phyloP scores from a whole-genome alignment of 2,113 vertebrate genomes.

The Phainopepla nitens region DNA sequence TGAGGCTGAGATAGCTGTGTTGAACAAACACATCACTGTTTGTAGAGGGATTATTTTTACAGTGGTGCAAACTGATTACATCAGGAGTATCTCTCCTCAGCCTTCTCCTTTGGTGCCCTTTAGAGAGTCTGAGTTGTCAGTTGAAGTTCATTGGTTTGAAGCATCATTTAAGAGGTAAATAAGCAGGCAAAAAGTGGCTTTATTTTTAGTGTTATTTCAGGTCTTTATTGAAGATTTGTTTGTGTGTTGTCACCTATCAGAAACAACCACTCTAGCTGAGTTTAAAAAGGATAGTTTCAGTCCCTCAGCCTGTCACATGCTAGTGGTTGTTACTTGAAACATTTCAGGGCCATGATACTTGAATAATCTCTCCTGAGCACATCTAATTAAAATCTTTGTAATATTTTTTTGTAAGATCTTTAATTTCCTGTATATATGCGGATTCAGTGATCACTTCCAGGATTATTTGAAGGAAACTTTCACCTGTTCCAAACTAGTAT shows the following conservation, averaged over 20 bases:
- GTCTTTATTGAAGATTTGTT: background rate
- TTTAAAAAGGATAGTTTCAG: background rate
- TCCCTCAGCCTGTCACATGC: background rate
- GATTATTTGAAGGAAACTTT: background rate
- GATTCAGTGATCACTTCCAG: background rate
- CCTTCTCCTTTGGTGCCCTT: background rate
- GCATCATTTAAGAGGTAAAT: background rate
- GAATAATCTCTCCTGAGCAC: background rate
- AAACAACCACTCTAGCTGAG: background rate
- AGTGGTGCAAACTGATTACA: background rate
- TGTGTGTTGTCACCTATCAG: background rate
- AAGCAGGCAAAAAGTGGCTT: background rate
- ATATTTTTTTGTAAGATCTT: background rate
- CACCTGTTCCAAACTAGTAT: background rate
- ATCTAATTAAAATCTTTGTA: background rate
- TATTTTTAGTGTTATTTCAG: background rate
- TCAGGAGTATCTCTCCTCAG: background rate
- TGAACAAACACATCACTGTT: slow-evolving; percentile 9
- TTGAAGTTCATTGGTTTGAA: background rate
- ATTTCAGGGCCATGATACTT: background rate
- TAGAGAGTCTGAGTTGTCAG: background rate
- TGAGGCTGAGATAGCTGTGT: background rate
- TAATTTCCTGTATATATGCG: background rate
- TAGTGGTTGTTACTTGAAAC: background rate
- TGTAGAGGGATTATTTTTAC: background rate